Base-by-base conservation (phyloP, 2,888 invertebrate species). In the Rhamnusium bicolor region DNA sequence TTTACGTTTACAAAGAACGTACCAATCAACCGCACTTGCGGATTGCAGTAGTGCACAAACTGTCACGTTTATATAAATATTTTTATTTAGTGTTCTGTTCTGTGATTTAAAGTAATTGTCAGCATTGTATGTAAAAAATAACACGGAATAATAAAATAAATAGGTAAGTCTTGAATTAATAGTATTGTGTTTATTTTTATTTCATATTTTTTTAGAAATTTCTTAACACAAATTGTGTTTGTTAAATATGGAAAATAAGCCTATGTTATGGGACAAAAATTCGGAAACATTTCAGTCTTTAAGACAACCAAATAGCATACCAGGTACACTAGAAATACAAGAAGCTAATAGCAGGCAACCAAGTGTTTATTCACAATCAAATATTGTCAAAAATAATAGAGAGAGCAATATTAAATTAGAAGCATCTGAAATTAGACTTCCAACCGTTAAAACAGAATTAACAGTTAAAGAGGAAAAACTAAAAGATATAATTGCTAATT, bases 401-500 rank as follows among this genome's bases (percentile, higher is more conserved):
- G 16, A 8, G 2, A 19, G 4, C 10, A 40, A 27, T 24, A 29
- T 29, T 18, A 40, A 54, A 14, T 56, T 21, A n/a, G 14, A 24
- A 12, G 6, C 32, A 19, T 14, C 58, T 16, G 24, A 32, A 58
- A 56, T 27, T 7, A 24, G 18, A 6, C 27, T 65, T 12, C 14
- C 65, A 3, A 24, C 7, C 14, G 16, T 29, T 18, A 12, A 65
- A 16, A 29, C 49, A 51, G 21, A 32, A 24, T 19, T 32, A 19
- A 56, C n/a, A 46, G 49, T 12, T 49, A 69, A 69, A 32, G 40
- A 49, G 12, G 27, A 66, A 65, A 8, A 74, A 72, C 60, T 77
- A 68, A 76, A 80, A 51, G 76, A 79, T 49, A 77, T 79, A 56
- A 65, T 80, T 24, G 76, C 76, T 1, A 82, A 78, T 21, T 83